Evolutionary conservation across 2,888 invertebrate species (phyloP).

Genomic region (Sericinus montela): DNA sequence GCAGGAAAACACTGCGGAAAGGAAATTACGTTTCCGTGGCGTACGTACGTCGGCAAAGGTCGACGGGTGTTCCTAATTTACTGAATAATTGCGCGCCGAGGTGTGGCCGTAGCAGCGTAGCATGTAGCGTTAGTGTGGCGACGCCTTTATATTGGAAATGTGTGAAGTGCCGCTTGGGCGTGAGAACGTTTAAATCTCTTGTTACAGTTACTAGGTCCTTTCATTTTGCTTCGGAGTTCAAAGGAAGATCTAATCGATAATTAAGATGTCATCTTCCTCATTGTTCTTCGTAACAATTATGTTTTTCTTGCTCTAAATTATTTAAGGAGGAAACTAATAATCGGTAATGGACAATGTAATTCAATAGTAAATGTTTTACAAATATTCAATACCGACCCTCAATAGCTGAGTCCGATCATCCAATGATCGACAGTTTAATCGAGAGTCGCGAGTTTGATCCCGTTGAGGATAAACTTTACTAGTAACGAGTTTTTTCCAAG

Average conservation of each 20-base stretch:
- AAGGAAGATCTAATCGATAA: slow-evolving; percentile 1
- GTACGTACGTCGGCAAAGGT: slow-evolving; percentile 36
- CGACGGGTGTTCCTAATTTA: slow-evolving; percentile 50
- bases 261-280: too few species aligned
- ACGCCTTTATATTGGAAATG: slow-evolving; percentile 3
- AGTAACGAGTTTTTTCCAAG: too few species aligned
- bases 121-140: neutral
- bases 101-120: neutral
- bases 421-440: too few species aligned
- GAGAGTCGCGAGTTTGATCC: too few species aligned
- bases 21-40: slow-evolving; percentile 48
- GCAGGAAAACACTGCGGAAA: slow-evolving; percentile 53
- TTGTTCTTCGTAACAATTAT: too few species aligned
- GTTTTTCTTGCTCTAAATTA: neutral
- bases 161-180: neutral
- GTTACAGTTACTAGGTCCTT: neutral
- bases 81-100: slow-evolving; percentile 47
- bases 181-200: slow-evolving; percentile 3
- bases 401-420: too few species aligned
- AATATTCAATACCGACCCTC: too few species aligned
- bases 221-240: slow-evolving; percentile 2
- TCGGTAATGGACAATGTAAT: too few species aligned
- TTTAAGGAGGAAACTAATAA: too few species aligned
- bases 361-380: too few species aligned
- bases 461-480: too few species aligned